phyloP scores from a whole-genome alignment of 2,113 vertebrate species.

The Psammodynastes pulverulentus region DNA sequence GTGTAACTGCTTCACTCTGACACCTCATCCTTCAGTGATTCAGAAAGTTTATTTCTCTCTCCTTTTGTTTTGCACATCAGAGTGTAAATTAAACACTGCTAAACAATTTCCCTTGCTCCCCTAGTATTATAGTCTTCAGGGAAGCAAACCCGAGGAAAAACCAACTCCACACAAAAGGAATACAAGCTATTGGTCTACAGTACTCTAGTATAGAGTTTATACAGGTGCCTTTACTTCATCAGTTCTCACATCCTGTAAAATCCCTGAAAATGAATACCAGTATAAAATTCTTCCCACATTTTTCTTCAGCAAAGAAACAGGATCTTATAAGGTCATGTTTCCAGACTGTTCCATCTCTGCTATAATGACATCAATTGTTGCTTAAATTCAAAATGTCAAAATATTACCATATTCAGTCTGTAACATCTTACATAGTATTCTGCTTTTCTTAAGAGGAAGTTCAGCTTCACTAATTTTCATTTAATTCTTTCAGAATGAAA shows the following conservation, averaged over 20 bases:
- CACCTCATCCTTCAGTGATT: slow-evolving; percentile 25
- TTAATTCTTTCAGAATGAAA: slow-evolving; percentile 31
- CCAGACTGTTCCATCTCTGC: neutral
- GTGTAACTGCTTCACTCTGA: slow-evolving; percentile 21
- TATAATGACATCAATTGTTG: neutral
- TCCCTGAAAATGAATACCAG: neutral
- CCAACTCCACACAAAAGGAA: neutral
- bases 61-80: slow-evolving; percentile 33
- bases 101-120: slow-evolving; percentile 13
- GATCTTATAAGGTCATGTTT: neutral
- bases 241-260: neutral
- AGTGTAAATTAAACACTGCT: slow-evolving; percentile 44
- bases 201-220: neutral
- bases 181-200: neutral
- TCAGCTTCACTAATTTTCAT: neutral
- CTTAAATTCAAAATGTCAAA: neutral
- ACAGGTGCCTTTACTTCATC: neutral
- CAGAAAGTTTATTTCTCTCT: slow-evolving; percentile 18
- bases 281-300: neutral
- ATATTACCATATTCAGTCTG: neutral
- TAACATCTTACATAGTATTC: neutral
- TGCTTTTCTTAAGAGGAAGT: slow-evolving; percentile 8
- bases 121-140: neutral
- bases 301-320: neutral
- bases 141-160: slow-evolving; percentile 32